phyloP scores from a whole-genome alignment of 2,888 invertebrate genomes.

The Leucophora obtusa region DNA sequence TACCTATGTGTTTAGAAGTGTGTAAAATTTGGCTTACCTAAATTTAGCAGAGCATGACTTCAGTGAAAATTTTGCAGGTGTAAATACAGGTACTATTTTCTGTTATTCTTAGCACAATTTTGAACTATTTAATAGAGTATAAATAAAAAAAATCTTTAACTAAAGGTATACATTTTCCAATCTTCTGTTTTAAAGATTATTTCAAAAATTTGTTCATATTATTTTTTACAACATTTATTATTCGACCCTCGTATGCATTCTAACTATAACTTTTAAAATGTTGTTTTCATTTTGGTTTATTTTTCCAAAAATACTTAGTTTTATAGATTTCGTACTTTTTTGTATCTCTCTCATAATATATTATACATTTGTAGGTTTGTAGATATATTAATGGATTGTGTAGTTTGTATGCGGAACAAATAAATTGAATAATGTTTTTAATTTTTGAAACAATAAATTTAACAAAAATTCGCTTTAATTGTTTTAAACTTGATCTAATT shows the following conservation, averaged over 20 bases:
- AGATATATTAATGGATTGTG: background rate
- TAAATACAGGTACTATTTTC: too few relatives aligned
- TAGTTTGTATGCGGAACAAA: background rate
- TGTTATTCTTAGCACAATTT: too few relatives aligned
- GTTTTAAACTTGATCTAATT: background rate
- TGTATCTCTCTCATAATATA: background rate
- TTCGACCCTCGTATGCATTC: background rate
- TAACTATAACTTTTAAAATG: conserved; percentile 12
- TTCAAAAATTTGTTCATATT: too few relatives aligned
- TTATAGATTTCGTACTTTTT: background rate
- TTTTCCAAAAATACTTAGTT: conserved; percentile 10
- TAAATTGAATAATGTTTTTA: background rate
- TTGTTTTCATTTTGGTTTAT: conserved; percentile 9
- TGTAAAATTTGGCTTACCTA: too few relatives aligned
- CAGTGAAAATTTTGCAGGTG: too few relatives aligned
- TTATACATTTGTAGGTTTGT: background rate
- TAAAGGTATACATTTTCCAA: too few relatives aligned
- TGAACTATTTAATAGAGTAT: too few relatives aligned
- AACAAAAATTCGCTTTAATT: background rate
- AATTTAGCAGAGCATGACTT: too few relatives aligned
- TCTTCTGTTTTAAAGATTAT: too few relatives aligned
- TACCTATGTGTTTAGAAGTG: too few relatives aligned
- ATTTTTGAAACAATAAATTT: background rate
- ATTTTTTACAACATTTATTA: background rate
- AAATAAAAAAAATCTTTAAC: too few relatives aligned